These are phyloP conservation scores for Chiridota heheva DNA, from an alignment of 35 echinoderm and acorn worm species.

Conservation along the genomic window DNA sequence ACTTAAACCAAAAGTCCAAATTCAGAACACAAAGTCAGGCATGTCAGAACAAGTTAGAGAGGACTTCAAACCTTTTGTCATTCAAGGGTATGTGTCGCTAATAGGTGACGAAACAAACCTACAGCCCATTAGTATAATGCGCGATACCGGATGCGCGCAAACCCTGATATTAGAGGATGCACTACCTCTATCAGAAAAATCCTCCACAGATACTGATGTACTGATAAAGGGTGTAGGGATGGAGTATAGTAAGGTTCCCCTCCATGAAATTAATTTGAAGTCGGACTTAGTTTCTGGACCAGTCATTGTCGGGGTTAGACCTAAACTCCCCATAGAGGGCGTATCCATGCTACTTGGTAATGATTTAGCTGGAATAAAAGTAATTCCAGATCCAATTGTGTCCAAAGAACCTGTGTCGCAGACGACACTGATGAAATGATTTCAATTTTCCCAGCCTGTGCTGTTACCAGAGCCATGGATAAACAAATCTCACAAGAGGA, in stretches of 20 bases:
- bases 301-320: neutral
- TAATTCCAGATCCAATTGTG: slow-evolving; percentile 22
- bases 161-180: neutral
- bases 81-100: neutral
- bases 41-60: neutral
- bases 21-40: neutral
- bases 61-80: neutral
- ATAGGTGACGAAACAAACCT: neutral
- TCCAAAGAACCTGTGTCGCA: slow-evolving; percentile 3
- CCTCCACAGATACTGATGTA: neutral
- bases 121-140: neutral
- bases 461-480: slow-evolving; percentile 33
- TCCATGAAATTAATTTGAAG: slow-evolving; percentile 4
- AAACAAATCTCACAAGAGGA: neutral
- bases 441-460: slow-evolving; percentile 29
- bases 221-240: neutral
- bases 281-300: neutral
- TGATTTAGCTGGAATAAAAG: slow-evolving; percentile 50
- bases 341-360: slow-evolving; percentile 34
- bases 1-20: neutral
- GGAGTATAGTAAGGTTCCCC: neutral
- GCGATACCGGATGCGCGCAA: neutral
- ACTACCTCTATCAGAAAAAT: neutral
- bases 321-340: slow-evolving; percentile 19
- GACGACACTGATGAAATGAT: neutral